Base-by-base conservation (phyloP, 2,888 invertebrate species). In the Octodonta nipae region DNA sequence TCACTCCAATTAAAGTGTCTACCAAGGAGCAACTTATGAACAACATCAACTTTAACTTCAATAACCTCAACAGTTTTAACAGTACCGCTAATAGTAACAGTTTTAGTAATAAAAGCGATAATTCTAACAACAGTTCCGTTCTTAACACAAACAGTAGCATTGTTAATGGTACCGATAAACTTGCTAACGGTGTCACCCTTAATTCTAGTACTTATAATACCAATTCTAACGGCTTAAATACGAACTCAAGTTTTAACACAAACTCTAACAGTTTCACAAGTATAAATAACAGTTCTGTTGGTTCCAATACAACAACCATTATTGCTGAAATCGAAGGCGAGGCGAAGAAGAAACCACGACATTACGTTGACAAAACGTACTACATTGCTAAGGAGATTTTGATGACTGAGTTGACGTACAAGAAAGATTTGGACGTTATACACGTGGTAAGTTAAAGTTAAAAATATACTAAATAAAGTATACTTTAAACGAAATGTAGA, bases 321-420 rank as follows among this genome's bases (percentile, higher is more conserved):
- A 58, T 58, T 24, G 61, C 61, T 2, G 61, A 62, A 26, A 60
- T 61, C 14, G 63, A 63, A 41, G 58, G 58, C 3, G 61, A 61
- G 40, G 52, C 57, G 6, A 61, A 58, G 41, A 61, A 57, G 37
- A 63, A 58, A 38, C 44, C 50, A 2, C 52, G 52, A 40, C 45
- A 49, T 37, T 36, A 40, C 11, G 43, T 51, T 2, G 81, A 81
- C 49, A 74, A 72, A 51, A 74, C 75, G 11, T 88, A 86, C 61
- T 88, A 79, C 58, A 77, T 89, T 44, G 81, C 84, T 30, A 92
- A 92, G 61, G 93, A 95, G 63, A 68, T 95, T 46, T 69, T 93
- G 33, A 91, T 91, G 86, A 93, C 92, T 1, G 93, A 95, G 58
- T 68, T 92, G 45, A 93, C 93, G 0, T 93, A 92, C 61, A 87